These are phyloP conservation scores for Chaetorhynchus papuensis DNA, from an alignment of 2,113 vertebrate species.

Conservation along the genomic window DNA sequence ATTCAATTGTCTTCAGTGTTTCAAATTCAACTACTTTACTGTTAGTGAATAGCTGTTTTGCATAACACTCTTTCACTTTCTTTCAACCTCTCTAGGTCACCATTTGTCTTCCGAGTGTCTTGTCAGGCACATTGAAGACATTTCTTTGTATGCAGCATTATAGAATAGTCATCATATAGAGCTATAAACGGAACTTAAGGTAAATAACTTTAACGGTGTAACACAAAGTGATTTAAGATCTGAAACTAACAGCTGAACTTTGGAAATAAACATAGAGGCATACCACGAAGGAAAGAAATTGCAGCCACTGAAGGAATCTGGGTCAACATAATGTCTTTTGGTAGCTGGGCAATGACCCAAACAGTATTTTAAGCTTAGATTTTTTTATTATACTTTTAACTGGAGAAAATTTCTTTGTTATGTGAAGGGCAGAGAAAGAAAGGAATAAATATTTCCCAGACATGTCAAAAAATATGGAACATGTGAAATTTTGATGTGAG, in stretches of 20 bases:
- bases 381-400: background rate
- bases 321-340: background rate
- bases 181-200: background rate
- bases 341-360: background rate
- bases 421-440: background rate
- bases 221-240: background rate
- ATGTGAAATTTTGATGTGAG: background rate
- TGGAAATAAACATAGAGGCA: background rate
- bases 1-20: slow-evolving; percentile 19
- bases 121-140: slow-evolving; percentile 1
- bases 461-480: background rate
- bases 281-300: background rate
- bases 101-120: slow-evolving; percentile 46
- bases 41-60: slow-evolving; percentile 31
- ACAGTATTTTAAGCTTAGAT: background rate
- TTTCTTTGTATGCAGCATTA: background rate
- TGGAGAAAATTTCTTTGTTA: background rate
- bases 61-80: slow-evolving; percentile 31
- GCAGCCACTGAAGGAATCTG: background rate
- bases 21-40: slow-evolving; percentile 41
- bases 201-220: background rate
- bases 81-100: slow-evolving; percentile 35
- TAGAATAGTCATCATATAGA: background rate
- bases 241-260: background rate
- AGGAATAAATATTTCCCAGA: background rate